phyloP scores from a whole-genome alignment of 2,113 vertebrate genomes.

The Notarius lentiginosus region DNA sequence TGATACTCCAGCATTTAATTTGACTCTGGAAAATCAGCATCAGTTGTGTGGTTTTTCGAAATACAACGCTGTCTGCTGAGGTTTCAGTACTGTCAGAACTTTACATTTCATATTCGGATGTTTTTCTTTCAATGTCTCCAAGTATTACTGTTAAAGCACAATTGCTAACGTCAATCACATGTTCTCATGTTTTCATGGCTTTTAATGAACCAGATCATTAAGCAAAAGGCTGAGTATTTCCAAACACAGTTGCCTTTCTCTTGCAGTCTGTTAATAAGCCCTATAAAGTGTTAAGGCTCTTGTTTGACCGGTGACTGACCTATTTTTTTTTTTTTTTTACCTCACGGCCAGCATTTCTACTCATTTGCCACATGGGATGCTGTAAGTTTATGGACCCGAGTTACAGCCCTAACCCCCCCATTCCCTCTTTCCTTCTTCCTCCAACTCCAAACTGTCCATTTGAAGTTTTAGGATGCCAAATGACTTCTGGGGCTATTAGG shows the following conservation, averaged over 20 bases:
- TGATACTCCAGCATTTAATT: slow-evolving; percentile 7
- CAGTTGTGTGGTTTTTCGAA: not conserved
- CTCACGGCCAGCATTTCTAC: slow-evolving; percentile 42
- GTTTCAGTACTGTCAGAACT: not conserved
- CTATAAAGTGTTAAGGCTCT: slow-evolving; percentile 41
- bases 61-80: not conserved
- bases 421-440: not conserved
- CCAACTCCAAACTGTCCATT: slow-evolving; percentile 48
- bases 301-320: slow-evolving; percentile 56
- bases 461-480: slow-evolving; percentile 55
- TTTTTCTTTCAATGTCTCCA: not conserved
- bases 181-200: slow-evolving; percentile 27
- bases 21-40: not conserved
- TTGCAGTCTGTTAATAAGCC: slow-evolving; percentile 47
- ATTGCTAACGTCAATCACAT: not conserved
- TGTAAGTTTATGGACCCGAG: slow-evolving; percentile 48
- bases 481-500: slow-evolving; percentile 41
- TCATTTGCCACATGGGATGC: slow-evolving; percentile 53
- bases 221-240: slow-evolving; percentile 45
- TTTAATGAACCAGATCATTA: slow-evolving; percentile 46
- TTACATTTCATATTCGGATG: not conserved
- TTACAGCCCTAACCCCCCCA: slow-evolving; percentile 7
- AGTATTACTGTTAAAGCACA: not conserved
- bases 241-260: slow-evolving; percentile 23
- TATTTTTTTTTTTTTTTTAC: slow-evolving; percentile 25